Evolutionary conservation across 2,888 invertebrate species (phyloP), one percentile per base, ranked within the genome.

Genomic region (Parelbella ahira): DNA sequence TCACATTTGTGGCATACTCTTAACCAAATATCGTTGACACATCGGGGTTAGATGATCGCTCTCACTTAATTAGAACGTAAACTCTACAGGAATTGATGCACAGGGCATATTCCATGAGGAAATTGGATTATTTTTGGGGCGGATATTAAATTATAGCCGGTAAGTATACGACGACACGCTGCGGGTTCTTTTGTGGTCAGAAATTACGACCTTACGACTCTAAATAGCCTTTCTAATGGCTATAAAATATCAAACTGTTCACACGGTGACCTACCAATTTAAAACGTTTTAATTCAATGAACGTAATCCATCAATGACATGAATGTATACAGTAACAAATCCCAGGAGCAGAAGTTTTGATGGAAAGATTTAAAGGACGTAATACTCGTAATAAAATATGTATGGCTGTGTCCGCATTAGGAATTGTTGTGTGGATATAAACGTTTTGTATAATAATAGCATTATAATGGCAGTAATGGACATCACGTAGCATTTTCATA

Each of bases 121-220:
- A 82, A 78, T 80, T 60, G 66, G 73, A 77, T 79, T 79, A 80
- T 72, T 73, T 53, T 77, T 75, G 52, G 74, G 68, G 68, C 87
- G 87, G 87, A 87, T 86, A 84, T 87, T 86, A 81, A 86, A 86
- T 87, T 86, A 87, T 79, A 66, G 62, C 58, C 70, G 69, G 74
- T 74, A 68, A 69, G 65, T 64, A 67, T 66, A 67, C 65, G 65
- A 68, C 64, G 64, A 59, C 54, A 56, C 51, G 68, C 73, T 82
- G 79, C 79, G 81, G 83, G 82, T 56, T 61, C 73, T 55, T 74
- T 82, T 82, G 73, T 77, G 54, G 56, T 48, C 44, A 25, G 38
- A 48, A 45, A 54, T 59, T 55, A 56, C 48, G 52, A 53, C 46
- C 33, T n/a, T n/a, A n/a, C n/a, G n/a, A 51, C 42, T 54, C 58